These are phyloP conservation scores for Drosophila bocqueti DNA, from an alignment of 1,140 invertebrate genomes.

Conservation along the genomic window DNA sequence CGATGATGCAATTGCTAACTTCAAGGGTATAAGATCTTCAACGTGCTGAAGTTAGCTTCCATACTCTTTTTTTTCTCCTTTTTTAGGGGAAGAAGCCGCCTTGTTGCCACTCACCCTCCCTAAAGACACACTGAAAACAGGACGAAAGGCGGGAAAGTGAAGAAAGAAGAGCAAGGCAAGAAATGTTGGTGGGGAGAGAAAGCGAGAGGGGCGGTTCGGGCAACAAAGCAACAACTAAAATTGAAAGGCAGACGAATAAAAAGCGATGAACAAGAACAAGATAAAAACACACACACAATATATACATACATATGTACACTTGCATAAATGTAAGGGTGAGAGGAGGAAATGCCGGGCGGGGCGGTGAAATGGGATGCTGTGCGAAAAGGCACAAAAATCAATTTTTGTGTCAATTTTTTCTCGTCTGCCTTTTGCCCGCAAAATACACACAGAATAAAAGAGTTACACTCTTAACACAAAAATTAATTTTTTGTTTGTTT, in stretches of 20 bases:
- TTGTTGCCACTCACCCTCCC: not conserved
- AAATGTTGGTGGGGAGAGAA: conserved; percentile 1
- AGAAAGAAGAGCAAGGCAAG: conserved; percentile 29
- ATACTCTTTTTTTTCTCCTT: not conserved
- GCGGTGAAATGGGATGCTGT: conserved; percentile 44
- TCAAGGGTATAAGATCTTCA: not conserved
- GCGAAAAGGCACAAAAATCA: conserved; percentile 74
- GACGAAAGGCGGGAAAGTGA: conserved; percentile 20
- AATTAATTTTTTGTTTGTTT: not conserved
- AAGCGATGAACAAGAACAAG: conserved; percentile 30
- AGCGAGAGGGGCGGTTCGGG: not conserved
- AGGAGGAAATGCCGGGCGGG: not conserved
- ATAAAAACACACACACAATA: conserved; percentile 13
- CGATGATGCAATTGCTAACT: too few species aligned
- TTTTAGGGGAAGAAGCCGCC: not conserved
- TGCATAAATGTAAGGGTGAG: not conserved
- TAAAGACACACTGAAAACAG: conserved; percentile 1
- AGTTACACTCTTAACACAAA: not conserved
- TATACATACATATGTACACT: not conserved
- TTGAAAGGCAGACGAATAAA: conserved; percentile 52
- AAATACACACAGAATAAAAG: not conserved
- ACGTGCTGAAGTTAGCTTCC: not conserved
- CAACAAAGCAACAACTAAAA: conserved; percentile 53
- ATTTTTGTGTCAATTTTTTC: conserved; percentile 74
- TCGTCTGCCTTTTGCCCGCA: not conserved